Evolutionary conservation across 2,888 invertebrate genomes (phyloP).

Genomic region (Timandra comae): DNA sequence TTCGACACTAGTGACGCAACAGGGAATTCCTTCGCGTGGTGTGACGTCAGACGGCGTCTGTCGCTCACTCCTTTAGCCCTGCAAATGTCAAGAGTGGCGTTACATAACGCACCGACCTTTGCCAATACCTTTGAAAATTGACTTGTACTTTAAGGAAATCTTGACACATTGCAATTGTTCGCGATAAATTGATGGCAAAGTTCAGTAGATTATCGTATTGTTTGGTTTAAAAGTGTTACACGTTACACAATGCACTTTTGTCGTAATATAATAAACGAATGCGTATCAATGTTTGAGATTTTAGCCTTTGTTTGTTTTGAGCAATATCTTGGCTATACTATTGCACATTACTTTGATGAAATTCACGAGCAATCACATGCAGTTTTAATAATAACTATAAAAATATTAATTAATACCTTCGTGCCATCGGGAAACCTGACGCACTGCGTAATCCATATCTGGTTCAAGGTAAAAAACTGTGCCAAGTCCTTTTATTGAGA

Average conservation of each 20-base stretch:
- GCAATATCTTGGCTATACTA: no score
- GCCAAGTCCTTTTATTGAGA: no score
- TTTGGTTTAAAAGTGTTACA: slow-evolving; percentile 7
- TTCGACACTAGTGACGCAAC: slow-evolving; percentile 43
- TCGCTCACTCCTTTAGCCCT: slow-evolving; percentile 43
- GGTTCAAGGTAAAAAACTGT: no score
- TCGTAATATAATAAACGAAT: no score
- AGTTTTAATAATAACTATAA: no score
- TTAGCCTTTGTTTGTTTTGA: not conserved
- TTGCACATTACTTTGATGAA: no score
- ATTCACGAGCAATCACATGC: no score
- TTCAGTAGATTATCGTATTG: slow-evolving; percentile 12
- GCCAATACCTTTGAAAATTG: slow-evolving; percentile 54
- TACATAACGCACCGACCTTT: slow-evolving; percentile 58
- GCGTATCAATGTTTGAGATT: not conserved
- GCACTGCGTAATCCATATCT: no score
- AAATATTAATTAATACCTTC: no score
- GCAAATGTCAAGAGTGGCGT: slow-evolving; percentile 57
- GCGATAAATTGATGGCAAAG: slow-evolving; percentile 20
- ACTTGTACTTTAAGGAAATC: slow-evolving; percentile 52
- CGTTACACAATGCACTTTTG: no score
- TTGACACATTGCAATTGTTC: slow-evolving; percentile 38
- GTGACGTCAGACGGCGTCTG: slow-evolving; percentile 32
- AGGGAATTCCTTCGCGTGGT: slow-evolving; percentile 48
- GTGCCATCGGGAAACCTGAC: no score